These are phyloP conservation scores for Diabrotica balteata DNA, from an alignment of 2,888 invertebrate species.

Conservation along the genomic window DNA sequence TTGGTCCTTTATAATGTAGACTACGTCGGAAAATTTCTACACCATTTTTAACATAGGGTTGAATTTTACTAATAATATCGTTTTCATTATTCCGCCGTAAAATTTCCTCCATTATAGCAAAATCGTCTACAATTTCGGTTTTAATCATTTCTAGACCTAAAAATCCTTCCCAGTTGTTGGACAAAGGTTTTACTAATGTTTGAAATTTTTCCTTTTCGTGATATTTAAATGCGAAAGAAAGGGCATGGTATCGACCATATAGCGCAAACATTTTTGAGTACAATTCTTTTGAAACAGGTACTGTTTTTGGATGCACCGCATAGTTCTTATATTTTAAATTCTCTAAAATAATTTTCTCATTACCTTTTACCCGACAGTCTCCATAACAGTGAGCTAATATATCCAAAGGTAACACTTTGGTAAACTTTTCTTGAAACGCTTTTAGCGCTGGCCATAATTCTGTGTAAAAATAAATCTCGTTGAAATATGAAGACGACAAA, in stretches of 20 bases:
- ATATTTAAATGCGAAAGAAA: constrained; percentile 33
- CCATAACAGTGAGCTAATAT: constrained; percentile 26
- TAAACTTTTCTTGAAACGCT: constrained; percentile 17
- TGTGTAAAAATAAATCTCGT: constrained; percentile 33
- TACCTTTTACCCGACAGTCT: constrained; percentile 1
- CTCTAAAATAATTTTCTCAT: constrained; percentile 37
- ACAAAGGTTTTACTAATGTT: neutral
- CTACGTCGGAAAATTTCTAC: neutral
- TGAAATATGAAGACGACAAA: constrained; percentile 20
- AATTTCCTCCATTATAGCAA: neutral
- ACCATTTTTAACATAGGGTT: neutral
- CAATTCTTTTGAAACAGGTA: constrained; percentile 37
- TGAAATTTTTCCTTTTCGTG: neutral
- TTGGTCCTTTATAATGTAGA: constrained; percentile 4
- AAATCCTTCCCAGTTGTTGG: neutral
- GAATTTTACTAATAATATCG: constrained; percentile 8
- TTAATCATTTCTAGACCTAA: neutral
- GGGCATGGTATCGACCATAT: constrained; percentile 42
- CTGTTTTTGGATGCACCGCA: constrained; percentile 19
- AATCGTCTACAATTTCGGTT: neutral
- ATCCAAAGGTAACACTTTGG: neutral
- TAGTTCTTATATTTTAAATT: constrained; percentile 32
- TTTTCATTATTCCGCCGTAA: neutral
- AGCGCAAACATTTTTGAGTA: constrained; percentile 33
- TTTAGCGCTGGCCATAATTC: constrained; percentile 20